A percentile compares a stretch with the other conserved stretches of the same genome.
Evolutionary conservation across 2,113 vertebrate species (phyloP).

Genomic region (Corythornis cristatus): DNA sequence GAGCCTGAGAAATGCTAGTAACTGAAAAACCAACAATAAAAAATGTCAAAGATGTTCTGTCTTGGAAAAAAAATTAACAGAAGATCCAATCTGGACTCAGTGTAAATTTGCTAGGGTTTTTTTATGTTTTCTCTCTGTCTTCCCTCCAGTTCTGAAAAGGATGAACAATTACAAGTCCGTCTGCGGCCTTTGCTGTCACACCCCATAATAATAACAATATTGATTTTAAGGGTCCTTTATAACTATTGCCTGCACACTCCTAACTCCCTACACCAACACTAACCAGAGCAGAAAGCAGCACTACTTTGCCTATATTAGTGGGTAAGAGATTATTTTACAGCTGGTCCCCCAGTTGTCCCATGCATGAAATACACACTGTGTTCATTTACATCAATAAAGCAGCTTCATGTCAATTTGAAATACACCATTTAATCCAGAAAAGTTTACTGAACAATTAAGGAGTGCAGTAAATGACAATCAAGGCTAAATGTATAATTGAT

Average conservation of each 20-base stretch:
- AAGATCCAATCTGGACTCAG: not conserved
- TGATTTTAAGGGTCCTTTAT: not conserved
- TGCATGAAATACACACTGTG: not conserved
- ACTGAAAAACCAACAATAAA: not conserved
- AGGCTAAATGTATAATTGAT: slow-evolving; percentile 34
- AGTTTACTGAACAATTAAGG: slow-evolving; percentile 55
- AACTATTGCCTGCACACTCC: not conserved
- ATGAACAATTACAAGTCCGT: not conserved
- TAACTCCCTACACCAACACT: not conserved
- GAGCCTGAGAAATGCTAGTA: not conserved
- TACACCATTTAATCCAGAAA: slow-evolving; percentile 26
- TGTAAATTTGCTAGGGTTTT: not conserved
- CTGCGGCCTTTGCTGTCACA: not conserved
- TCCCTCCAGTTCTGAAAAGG: not conserved
- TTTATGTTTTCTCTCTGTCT: not conserved
- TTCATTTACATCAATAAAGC: slow-evolving; percentile 25
- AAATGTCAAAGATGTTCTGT: not conserved
- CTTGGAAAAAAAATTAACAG: not conserved
- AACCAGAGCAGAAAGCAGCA: not conserved
- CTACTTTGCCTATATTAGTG: not conserved
- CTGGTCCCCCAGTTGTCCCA: not conserved
- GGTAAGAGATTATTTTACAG: not conserved
- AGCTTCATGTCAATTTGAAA: slow-evolving; percentile 24
- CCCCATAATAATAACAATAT: not conserved
- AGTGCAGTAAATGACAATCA: slow-evolving; percentile 53